phyloP scores from a whole-genome alignment of 2,888 invertebrate species.

The Zelleria hepariella region DNA sequence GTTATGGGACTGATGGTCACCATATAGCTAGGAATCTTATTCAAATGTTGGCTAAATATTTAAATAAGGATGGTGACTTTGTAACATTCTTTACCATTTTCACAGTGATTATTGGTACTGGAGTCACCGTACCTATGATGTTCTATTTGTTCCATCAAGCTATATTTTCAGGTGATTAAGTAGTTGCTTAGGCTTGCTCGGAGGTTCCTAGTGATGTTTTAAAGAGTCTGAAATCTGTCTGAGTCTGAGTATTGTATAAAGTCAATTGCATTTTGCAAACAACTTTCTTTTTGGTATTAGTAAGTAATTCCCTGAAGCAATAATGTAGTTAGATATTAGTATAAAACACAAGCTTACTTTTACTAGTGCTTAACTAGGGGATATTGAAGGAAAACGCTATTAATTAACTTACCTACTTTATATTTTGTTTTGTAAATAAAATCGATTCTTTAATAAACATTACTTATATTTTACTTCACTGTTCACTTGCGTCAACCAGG shows the following conservation, averaged over 20 bases:
- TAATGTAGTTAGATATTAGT: not conserved
- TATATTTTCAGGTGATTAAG: slow-evolving; percentile 22
- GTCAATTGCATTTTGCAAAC: not conserved
- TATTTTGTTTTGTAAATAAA: not conserved
- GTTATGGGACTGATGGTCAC: slow-evolving; percentile 94
- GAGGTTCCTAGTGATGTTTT: not conserved
- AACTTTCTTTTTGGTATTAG: not conserved
- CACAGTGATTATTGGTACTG: slow-evolving; percentile 80
- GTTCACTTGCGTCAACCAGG: too few species aligned
- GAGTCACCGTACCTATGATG: slow-evolving; percentile 77
- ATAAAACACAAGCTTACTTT: not conserved
- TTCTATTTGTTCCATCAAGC: slow-evolving; percentile 59
- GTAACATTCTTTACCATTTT: slow-evolving; percentile 70
- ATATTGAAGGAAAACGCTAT: too few species aligned
- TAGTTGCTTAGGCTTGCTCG: not conserved
- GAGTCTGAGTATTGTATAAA: not conserved
- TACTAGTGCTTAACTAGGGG: not conserved
- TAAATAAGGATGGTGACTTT: slow-evolving; percentile 73
- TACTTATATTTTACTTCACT: too few species aligned
- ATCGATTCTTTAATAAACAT: not conserved
- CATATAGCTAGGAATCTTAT: slow-evolving; percentile 83
- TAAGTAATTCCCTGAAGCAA: not conserved
- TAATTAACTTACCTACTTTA: not conserved
- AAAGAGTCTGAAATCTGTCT: not conserved
- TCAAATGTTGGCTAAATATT: slow-evolving; percentile 72